Percentiles rank a stretch among this genome's conserved stretches.
Conservation (phyloP, 1,140 invertebrate species). For the Papilio aristodemus region DNA sequence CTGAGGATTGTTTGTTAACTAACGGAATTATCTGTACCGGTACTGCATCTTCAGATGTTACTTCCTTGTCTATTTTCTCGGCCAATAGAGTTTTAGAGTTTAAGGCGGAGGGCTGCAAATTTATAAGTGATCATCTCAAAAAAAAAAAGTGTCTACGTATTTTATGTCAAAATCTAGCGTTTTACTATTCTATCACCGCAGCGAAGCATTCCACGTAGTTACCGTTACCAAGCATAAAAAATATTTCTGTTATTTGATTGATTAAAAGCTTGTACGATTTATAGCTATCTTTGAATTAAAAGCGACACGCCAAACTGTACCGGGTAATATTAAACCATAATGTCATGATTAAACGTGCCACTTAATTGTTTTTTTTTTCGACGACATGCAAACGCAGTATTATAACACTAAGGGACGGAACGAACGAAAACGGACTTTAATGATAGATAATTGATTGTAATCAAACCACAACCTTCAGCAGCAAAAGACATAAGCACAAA, state of each 20-base stretch:
- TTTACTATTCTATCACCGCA: neutral
- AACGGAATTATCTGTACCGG: slow-evolving; percentile 59
- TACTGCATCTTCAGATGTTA: slow-evolving; percentile 73
- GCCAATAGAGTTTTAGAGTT: slow-evolving; percentile 59
- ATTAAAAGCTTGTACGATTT: neutral
- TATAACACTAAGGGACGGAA: too few species aligned
- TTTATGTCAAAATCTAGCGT: neutral
- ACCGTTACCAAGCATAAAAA: slow-evolving; percentile 32
- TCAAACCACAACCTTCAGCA: neutral
- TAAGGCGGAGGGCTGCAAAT: slow-evolving; percentile 59
- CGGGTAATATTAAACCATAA: neutral
- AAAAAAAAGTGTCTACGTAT: neutral
- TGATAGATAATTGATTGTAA: neutral
- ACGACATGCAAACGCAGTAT: too few species aligned
- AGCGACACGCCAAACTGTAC: neutral
- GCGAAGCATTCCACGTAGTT: neutral
- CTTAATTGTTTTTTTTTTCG: too few species aligned
- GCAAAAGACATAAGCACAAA: neutral
- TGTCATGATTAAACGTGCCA: too few species aligned
- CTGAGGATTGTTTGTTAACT: slow-evolving; percentile 39
- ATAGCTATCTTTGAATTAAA: neutral
- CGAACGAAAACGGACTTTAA: neutral
- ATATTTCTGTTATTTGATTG: slow-evolving; percentile 17
- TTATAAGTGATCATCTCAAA: neutral
- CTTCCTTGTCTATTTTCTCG: slow-evolving; percentile 64